Evolutionary conservation across 2,113 vertebrate genomes (phyloP).

Genomic region (Scartelaos histophorus): DNA sequence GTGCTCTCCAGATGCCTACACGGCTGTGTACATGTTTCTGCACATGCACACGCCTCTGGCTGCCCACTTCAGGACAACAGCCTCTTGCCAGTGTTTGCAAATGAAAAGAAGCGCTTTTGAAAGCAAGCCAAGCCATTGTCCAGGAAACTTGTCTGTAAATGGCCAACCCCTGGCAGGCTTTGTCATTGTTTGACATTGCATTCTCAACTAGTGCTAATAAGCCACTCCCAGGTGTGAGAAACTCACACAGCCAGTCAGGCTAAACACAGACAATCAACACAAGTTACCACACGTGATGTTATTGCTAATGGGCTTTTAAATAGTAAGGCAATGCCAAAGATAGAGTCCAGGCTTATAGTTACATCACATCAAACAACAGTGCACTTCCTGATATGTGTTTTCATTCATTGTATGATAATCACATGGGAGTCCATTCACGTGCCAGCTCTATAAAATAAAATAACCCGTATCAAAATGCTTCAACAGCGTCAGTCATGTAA

Average conservation of each 20-base stretch:
- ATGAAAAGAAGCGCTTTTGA: conserved; percentile 56
- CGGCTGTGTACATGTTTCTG: conserved; percentile 5
- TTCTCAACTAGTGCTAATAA: conserved; percentile 61
- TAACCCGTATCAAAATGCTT: background rate
- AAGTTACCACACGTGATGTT: conserved; percentile 25
- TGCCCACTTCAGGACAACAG: conserved; percentile 56
- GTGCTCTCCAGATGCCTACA: conserved; percentile 20
- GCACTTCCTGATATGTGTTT: background rate
- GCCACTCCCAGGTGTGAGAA: conserved; percentile 64
- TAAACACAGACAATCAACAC: conserved; percentile 63
- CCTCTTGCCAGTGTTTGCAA: conserved; percentile 56
- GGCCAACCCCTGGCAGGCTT: conserved; percentile 40
- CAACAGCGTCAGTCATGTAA: background rate
- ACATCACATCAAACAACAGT: background rate
- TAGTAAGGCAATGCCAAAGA: background rate
- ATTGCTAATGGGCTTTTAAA: conserved; percentile 23
- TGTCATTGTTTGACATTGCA: conserved; percentile 71
- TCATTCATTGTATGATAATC: background rate
- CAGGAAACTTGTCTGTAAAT: conserved; percentile 55
- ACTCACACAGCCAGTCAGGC: conserved; percentile 52
- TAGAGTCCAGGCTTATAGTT: background rate
- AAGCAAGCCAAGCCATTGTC: conserved; percentile 51
- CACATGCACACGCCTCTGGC: conserved; percentile 56
- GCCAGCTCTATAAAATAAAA: background rate
- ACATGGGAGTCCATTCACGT: background rate